Conservation (phyloP, 1,140 invertebrate genomes). For the Drosophila tropicalis region DNA sequence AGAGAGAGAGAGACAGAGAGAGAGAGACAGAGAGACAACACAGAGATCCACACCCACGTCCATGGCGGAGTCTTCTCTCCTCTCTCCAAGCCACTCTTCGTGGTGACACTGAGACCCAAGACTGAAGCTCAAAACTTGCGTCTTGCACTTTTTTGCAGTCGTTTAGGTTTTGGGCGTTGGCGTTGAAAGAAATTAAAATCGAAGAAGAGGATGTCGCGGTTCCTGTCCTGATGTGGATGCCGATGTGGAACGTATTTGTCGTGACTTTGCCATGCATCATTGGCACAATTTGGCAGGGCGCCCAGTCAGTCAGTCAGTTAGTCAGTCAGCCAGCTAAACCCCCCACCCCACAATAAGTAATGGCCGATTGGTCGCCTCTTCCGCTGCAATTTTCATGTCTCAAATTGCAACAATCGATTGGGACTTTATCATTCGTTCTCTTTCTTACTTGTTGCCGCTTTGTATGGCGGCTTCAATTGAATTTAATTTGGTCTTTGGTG, state of each 20-base stretch:
- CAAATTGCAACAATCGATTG: conserved; percentile 74
- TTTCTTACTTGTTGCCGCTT: conserved; percentile 40
- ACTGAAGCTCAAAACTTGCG: conserved; percentile 15
- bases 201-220: conserved; percentile 15
- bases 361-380: conserved; percentile 63
- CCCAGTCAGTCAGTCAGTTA: conserved; percentile 61
- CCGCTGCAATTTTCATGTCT: conserved; percentile 67
- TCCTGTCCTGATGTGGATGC: conserved; percentile 30
- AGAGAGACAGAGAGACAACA: not conserved
- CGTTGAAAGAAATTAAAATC: conserved; percentile 25
- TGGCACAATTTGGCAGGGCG: conserved; percentile 63
- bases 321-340: conserved; percentile 42
- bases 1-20: too few species aligned
- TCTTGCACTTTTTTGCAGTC: conserved; percentile 1
- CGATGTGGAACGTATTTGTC: conserved; percentile 27
- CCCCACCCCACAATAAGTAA: conserved; percentile 26
- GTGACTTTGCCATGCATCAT: conserved; percentile 40
- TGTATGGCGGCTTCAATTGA: conserved; percentile 58
- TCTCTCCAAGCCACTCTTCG: not conserved
- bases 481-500: conserved; percentile 63
- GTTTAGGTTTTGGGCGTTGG: conserved; percentile 40
- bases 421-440: conserved; percentile 26
- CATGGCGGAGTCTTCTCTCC: conserved; percentile 1
- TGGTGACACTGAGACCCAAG: conserved; percentile 8
- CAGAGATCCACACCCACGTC: conserved; percentile 47